Percentiles rank a stretch among this genome's conserved stretches.
phyloP scores from a whole-genome alignment of 2,113 vertebrate genomes.

The Macrotus californicus region DNA sequence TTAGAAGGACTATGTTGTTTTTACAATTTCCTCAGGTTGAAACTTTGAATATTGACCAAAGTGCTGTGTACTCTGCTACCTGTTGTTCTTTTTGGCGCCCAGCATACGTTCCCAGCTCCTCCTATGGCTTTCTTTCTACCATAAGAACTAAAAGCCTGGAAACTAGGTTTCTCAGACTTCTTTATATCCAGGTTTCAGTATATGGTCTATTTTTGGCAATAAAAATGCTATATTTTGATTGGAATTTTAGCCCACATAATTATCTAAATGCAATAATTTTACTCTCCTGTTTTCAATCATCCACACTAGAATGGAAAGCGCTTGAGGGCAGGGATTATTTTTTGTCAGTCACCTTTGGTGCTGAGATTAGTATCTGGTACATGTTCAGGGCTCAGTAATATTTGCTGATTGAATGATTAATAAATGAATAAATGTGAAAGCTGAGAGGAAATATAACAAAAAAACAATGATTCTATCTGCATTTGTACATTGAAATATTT shows the following conservation, averaged over 20 bases:
- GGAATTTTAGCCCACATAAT: neutral
- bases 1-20: neutral
- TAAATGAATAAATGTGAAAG: neutral
- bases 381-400: neutral
- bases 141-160: neutral
- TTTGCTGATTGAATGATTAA: neutral
- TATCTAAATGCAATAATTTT: neutral
- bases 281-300: neutral
- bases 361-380: neutral
- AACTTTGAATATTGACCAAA: neutral
- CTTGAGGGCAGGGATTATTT: neutral
- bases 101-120: neutral
- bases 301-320: neutral
- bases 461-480: neutral
- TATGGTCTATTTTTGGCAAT: neutral
- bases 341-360: neutral
- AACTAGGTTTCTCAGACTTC: neutral
- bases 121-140: neutral
- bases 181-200: neutral
- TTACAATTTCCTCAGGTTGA: neutral
- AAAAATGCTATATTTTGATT: neutral
- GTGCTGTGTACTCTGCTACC: neutral
- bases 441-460: neutral
- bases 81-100: neutral
- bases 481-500: neutral